These are phyloP conservation scores for Lepus townsendii DNA, from an alignment of 2,797 vertebrate species.

Conservation along the genomic window DNA sequence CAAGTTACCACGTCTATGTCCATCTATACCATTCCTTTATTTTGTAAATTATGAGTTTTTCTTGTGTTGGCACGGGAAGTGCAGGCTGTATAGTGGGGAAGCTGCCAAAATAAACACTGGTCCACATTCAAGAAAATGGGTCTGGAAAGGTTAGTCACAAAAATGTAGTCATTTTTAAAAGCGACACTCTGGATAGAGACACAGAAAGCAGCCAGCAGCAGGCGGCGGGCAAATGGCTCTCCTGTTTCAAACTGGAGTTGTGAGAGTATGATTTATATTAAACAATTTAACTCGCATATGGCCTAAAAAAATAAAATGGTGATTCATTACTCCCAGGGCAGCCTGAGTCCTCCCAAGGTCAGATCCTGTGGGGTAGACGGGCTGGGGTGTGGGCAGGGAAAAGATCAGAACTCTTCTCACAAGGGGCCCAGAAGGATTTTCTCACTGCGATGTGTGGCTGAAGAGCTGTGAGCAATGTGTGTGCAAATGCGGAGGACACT, in stretches of 20 bases:
- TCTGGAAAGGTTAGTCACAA: conserved; percentile 88
- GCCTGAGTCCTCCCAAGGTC: conserved; percentile 76
- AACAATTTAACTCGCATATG: conserved; percentile 87
- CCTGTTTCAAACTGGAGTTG: conserved; percentile 85
- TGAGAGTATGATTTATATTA: conserved; percentile 87
- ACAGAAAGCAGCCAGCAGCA: conserved; percentile 78
- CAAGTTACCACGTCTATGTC: conserved; percentile 80
- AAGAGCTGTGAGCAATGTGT: not conserved
- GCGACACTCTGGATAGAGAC: conserved; percentile 78
- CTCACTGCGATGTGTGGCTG: not conserved
- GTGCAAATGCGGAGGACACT: not conserved
- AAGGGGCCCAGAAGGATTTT: conserved; percentile 37
- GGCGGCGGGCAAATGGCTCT: conserved; percentile 87
- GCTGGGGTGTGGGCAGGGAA: conserved; percentile 50
- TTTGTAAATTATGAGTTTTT: conserved; percentile 85
- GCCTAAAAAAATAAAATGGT: conserved; percentile 88
- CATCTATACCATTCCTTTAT: conserved; percentile 76
- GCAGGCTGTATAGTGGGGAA: conserved; percentile 83
- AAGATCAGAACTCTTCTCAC: conserved; percentile 40
- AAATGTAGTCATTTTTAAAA: conserved; percentile 85
- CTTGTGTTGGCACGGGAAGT: conserved; percentile 83
- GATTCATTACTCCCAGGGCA: conserved; percentile 87
- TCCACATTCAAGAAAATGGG: conserved; percentile 86
- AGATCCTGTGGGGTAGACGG: conserved; percentile 65
- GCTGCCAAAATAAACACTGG: conserved; percentile 87